Evolutionary conservation across 2,113 vertebrate species (phyloP), one percentile per base, ranked within the genome.

Genomic region (Macaca mulatta): DNA sequence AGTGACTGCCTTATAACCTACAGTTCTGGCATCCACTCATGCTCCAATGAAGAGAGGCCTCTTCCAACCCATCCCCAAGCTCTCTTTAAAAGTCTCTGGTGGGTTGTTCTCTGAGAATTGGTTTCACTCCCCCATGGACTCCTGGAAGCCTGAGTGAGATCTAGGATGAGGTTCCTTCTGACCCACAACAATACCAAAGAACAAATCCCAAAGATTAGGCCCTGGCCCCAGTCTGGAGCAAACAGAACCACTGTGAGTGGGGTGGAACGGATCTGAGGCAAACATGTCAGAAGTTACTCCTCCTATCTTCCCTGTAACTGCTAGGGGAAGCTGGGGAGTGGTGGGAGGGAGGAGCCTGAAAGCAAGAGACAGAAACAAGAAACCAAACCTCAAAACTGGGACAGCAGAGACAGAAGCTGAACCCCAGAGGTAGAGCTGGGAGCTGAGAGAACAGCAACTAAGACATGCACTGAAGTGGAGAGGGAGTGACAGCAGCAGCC

Each of bases 381-480:
- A 98, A 98, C 96, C 97, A 98, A 98, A 98, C 96, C 97, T 98
- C 97, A 97, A 97, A 98, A 97, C 77, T 93, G 97, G 97, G 89
- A 97, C 78, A 97, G 94, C 95, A 97, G 95, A 97, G 93, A 97
- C 78, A 97, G 48, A 97, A 96, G 95, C 97, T 97, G 82, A 64
- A 97, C 64, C 93, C 91, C 93, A 97, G 94, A 97, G 80, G 85
- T 90, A 88, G 93, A 95, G 83, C 70, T 91, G 92, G 96, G 94
- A 94, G 72, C 32, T 83, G 81, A 96, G 64, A 97, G 94, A 77
- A 89, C 25, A 94, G 95, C 98, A 97, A 97, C 95, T 98, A 97
- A 97, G 97, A 98, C 98, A 98, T 98, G 98, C 98, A 97, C 85
- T 98, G 92, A 97, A 96, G 95, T 89, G 85, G 75, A 94, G 38